Percentiles rank a stretch among this genome's conserved stretches.
These are phyloP conservation scores for Myotis myotis DNA, from an alignment of 2,797 vertebrate species.

Conservation along the genomic window DNA sequence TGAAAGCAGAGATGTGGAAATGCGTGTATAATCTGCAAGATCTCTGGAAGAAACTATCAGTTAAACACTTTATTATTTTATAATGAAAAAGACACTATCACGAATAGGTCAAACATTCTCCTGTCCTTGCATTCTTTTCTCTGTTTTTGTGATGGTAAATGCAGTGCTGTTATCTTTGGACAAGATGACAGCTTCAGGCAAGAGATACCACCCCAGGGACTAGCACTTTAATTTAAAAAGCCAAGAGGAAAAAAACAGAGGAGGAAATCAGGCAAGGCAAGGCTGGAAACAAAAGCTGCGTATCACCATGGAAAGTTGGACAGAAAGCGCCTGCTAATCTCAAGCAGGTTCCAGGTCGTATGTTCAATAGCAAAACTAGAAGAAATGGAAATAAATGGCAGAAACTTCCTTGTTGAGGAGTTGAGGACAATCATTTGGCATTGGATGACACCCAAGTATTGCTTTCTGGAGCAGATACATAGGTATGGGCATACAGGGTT, in stretches of 20 bases:
- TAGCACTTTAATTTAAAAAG: conserved; percentile 72
- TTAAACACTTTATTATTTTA: conserved; percentile 67
- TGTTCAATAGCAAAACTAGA: conserved; percentile 24
- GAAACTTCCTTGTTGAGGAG: not conserved
- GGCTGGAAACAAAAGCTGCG: conserved; percentile 31
- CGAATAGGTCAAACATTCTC: conserved; percentile 59
- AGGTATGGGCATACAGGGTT: not conserved
- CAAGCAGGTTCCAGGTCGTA: not conserved
- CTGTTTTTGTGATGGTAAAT: conserved; percentile 64
- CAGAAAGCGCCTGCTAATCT: not conserved
- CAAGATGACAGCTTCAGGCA: conserved; percentile 66
- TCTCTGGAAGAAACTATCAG: conserved; percentile 41
- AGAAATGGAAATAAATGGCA: not conserved
- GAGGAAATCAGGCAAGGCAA: conserved; percentile 33
- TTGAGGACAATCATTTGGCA: not conserved
- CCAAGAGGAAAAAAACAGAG: conserved; percentile 23
- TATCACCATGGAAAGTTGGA: conserved; percentile 45
- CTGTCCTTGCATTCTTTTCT: conserved; percentile 56
- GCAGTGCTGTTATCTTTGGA: conserved; percentile 60
- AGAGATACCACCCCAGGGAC: conserved; percentile 53
- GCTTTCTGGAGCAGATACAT: not conserved
- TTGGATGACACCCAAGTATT: not conserved
- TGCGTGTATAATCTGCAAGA: conserved; percentile 16
- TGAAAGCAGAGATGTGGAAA: not conserved
- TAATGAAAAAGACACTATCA: conserved; percentile 72